Conservation (phyloP, 2,888 invertebrate species). For the Phyllotreta striolata region DNA sequence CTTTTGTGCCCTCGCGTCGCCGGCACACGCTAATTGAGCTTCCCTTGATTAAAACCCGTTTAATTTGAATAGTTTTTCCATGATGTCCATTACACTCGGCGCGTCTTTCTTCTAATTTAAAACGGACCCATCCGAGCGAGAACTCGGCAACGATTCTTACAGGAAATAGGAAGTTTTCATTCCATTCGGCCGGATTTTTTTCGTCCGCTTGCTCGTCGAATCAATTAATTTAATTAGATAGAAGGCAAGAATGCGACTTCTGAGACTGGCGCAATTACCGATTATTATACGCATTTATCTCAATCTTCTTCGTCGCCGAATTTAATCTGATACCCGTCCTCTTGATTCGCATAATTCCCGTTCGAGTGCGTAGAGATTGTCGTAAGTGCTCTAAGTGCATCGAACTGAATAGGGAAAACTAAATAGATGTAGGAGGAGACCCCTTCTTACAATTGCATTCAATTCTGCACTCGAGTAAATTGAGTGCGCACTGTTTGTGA, state of each 20-base stretch:
- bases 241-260: no score
- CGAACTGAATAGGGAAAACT: conserved; percentile 24
- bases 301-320: conserved; percentile 29
- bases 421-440: conserved; percentile 18
- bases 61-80: conserved; percentile 24
- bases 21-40: conserved; percentile 2
- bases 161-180: no score
- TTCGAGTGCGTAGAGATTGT: conserved; percentile 25
- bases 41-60: conserved; percentile 19
- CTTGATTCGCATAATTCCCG: conserved; percentile 22
- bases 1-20: conserved; percentile 1
- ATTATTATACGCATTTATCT: conserved; percentile 27
- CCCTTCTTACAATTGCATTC: conserved; percentile 13
- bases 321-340: conserved; percentile 34
- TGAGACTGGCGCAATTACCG: no score
- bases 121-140: neutral
- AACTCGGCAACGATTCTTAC: no score
- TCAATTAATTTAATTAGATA: no score
- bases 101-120: conserved; percentile 9
- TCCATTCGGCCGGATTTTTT: no score
- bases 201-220: no score
- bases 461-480: conserved; percentile 16
- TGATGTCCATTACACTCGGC: conserved; percentile 2
- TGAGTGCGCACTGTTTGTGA: conserved; percentile 11
- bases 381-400: conserved; percentile 26